These are phyloP conservation scores for Dysidea cf. avara DNA, from an alignment of 37 sponge, comb jelly and placozoan genomes.

Conservation along the genomic window DNA sequence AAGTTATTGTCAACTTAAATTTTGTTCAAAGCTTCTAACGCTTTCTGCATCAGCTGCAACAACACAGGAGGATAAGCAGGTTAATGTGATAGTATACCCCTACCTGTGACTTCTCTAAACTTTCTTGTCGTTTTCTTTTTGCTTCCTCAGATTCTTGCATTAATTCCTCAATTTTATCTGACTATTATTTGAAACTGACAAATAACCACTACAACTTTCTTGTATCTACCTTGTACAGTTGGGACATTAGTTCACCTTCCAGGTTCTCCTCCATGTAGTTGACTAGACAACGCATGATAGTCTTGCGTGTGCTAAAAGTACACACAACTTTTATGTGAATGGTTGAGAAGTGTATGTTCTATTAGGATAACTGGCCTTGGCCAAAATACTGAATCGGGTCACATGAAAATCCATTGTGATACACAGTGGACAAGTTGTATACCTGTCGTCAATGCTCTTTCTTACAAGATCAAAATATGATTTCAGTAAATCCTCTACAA, in stretches of 20 bases:
- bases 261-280: slow-evolving; percentile 80
- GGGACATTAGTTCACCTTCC: slow-evolving; percentile 81
- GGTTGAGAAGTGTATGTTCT: too few relatives aligned
- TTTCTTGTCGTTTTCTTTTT: slow-evolving; percentile 53
- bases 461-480: slow-evolving; percentile 92
- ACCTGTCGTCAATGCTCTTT: slow-evolving; percentile 91
- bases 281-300: slow-evolving; percentile 96
- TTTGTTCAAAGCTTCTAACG: too few relatives aligned
- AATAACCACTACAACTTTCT: not conserved
- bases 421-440: too few relatives aligned
- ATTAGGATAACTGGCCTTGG: too few relatives aligned
- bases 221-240: slow-evolving; percentile 80
- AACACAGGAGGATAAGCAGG: too few relatives aligned
- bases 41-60: too few relatives aligned
- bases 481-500: slow-evolving; percentile 80
- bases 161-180: slow-evolving; percentile 71
- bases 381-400: too few relatives aligned
- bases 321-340: too few relatives aligned
- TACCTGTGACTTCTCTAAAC: slow-evolving; percentile 76
- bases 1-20: too few relatives aligned
- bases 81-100: too few relatives aligned
- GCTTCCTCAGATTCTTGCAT: slow-evolving; percentile 75
- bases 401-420: too few relatives aligned
- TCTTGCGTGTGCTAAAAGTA: slow-evolving; percentile 86
- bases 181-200: not conserved